Conservation (phyloP, 2,113 vertebrate genomes). For the Pavo muticus region DNA sequence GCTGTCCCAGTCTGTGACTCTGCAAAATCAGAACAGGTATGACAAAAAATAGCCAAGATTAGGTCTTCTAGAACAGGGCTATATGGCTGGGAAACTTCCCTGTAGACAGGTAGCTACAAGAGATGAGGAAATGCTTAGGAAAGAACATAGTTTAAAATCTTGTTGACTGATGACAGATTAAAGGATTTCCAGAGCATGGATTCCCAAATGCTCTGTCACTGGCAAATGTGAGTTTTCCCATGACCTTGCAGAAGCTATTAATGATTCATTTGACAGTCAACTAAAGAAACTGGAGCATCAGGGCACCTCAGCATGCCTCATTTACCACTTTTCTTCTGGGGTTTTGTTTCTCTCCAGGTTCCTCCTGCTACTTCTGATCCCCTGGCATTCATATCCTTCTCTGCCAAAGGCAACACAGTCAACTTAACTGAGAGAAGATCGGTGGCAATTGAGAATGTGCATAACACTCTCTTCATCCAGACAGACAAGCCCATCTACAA, state of each 20-base stretch:
- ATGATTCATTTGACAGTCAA: not conserved
- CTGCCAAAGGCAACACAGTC: constrained; percentile 37
- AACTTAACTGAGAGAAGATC: constrained; percentile 54
- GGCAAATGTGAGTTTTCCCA: not conserved
- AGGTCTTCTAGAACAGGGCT: not conserved
- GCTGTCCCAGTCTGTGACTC: not conserved
- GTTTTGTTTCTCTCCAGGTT: constrained; percentile 42
- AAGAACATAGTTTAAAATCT: not conserved
- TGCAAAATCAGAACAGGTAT: not conserved
- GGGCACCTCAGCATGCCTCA: not conserved
- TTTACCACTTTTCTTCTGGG: not conserved
- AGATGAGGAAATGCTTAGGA: not conserved
- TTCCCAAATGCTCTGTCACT: not conserved
- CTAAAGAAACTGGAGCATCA: not conserved
- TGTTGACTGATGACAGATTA: not conserved
- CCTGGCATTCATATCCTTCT: constrained; percentile 69
- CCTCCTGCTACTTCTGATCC: constrained; percentile 41
- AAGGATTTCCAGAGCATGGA: not conserved
- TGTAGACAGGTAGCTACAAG: not conserved
- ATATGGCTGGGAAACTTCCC: not conserved
- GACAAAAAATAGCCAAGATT: not conserved
- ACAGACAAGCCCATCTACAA: constrained; percentile 71
- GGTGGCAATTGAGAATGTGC: constrained; percentile 56
- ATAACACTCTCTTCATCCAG: constrained; percentile 57
- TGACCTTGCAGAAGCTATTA: not conserved